Evolutionary conservation across 2,888 invertebrate genomes (phyloP), one percentile per base, ranked within the genome.

Genomic region (Eremobia ochroleuca): DNA sequence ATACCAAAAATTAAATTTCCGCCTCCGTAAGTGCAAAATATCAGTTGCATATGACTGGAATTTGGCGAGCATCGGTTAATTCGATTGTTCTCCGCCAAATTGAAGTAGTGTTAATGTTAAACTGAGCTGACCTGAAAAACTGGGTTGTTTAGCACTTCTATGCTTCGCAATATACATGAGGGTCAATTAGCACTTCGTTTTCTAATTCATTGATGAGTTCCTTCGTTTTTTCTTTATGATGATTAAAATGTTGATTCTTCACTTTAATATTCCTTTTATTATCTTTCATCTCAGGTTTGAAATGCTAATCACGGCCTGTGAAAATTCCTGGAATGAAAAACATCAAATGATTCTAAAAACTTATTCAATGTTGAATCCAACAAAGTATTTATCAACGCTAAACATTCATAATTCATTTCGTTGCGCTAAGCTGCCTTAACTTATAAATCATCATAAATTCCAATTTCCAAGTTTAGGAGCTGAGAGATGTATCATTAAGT

Each of bases 401-500:
- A 88, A 83, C 70, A 74, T 79, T 52, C 79, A 83, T 84, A 77
- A 88, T 80, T 87, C 81, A 88, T 86, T 80, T 79, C 79, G 84
- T 86, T 86, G 73, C 75, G 78, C 77, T 72, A 86, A 81, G 86
- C 77, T 76, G 77, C 69, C 73, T 81, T 58, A 83, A 84, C 86
- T 82, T 87, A 88, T 91, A 89, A 91, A 91, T 90, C 87, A 90
- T 88, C 87, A 87, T 86, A 85, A 87, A 87, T 85, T 90, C 79
- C 85, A 88, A 89, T 87, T 88, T 87, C 87, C 80, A 84, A 89
- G 85, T 87, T 88, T 85, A 83, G 85, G 81, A 72, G 85, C 86
- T 87, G 52, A 28, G 88, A 91, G 90, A 91, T 89, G 87, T 93
- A 92, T 94, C 90, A 94, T 94, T 94, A 94, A 87, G 77, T 87